Conservation (phyloP, 2,888 invertebrate genomes). For the Sipunculus nudus region DNA sequence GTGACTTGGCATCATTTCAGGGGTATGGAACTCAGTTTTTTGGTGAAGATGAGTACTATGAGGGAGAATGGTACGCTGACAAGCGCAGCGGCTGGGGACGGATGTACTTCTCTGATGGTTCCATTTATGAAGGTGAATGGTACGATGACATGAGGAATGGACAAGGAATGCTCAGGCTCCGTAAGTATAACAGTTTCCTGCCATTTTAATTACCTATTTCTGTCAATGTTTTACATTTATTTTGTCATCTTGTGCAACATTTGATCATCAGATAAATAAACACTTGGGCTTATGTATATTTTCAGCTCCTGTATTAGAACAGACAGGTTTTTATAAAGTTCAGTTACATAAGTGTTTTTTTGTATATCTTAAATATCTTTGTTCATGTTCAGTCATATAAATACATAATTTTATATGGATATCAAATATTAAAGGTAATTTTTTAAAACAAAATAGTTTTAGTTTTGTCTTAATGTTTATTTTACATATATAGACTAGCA, state of each 20-base stretch:
- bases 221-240: slow-evolving; percentile 2
- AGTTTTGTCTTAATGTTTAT: too few species aligned
- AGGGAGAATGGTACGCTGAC: slow-evolving; percentile 67
- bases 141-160: slow-evolving; percentile 64
- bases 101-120: slow-evolving; percentile 66
- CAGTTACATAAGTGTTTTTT: too few species aligned
- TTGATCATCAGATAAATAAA: background rate
- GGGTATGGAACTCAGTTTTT: slow-evolving; percentile 67
- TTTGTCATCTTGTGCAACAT: background rate
- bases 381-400: too few species aligned
- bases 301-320: too few species aligned
- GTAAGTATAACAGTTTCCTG: slow-evolving; percentile 45
- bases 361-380: too few species aligned
- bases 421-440: too few species aligned
- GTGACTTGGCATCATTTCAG: too few species aligned
- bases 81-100: slow-evolving; percentile 67
- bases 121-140: slow-evolving; percentile 67
- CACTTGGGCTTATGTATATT: too few species aligned
- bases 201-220: background rate
- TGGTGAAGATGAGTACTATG: slow-evolving; percentile 64
- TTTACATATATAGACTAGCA: too few species aligned
- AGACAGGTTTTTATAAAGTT: too few species aligned
- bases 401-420: too few species aligned
- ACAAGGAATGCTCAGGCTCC: slow-evolving; percentile 64
- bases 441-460: too few species aligned